Base-by-base conservation (phyloP, 1,140 invertebrate genomes). In the Scaptomyza graminum region DNA sequence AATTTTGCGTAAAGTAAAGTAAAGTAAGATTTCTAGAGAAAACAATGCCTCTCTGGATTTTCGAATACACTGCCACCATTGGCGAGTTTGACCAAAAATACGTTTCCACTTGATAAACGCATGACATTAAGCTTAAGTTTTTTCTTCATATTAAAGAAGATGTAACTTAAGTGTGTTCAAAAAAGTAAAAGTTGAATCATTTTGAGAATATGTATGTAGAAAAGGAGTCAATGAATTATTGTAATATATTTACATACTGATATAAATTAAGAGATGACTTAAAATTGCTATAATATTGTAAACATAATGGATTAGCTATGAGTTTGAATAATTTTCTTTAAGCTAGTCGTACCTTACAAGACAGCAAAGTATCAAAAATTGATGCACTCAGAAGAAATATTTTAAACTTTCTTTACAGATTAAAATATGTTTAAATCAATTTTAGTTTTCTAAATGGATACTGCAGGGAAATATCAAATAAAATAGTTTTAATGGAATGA, bases 1-100 rank as follows among this genome's bases (percentile, higher is more conserved):
- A 68, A 70, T 74, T 34, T 83, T 74, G 79, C 67, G 72, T 83
- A 83, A 87, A 83, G 64, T 74, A 65, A 74, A 84, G 68, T 69
- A 74, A 74, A 84, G 72, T 69, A 74, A 83, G 83, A 73, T 87
- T 87, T 76, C 60, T 79, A 79, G 60, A 47, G 39, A 49, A 66
- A 78, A 76, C 59, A 82, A 74, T 79, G 64, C 74, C 49, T 59
- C 28, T 15, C 39, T 16, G 46, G 51, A 13, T 60, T 60, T 55
- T 46, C 61, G 52, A 52, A 69, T 51, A 9, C 60, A 43, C 39
- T 64, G 25, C 22, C 39, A 55, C 39, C 22, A 52, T 56, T 4
- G 31, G 54, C 47, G 57, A 66, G 39, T 44, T 34, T 12, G 13
- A 57, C 47, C 49, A 54, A 54, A 69, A 54, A 69, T 52, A 39